A percentile compares a stretch with the other conserved stretches of the same genome.
Conservation (phyloP, 2,113 vertebrate species). For the Colius striatus region DNA sequence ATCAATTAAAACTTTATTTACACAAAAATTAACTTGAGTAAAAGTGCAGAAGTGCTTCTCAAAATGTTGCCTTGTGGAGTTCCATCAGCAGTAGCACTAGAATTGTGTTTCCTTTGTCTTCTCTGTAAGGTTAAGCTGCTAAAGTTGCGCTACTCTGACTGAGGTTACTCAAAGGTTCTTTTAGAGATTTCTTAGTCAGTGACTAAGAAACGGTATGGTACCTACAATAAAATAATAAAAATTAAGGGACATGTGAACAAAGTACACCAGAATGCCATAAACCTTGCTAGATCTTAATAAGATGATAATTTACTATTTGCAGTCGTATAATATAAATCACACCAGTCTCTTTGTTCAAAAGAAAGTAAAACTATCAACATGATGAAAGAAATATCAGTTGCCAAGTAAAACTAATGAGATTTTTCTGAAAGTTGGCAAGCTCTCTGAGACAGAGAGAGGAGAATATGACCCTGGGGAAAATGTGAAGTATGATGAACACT, state of each 20-base stretch:
- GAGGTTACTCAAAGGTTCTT: not conserved
- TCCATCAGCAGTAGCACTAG: not conserved
- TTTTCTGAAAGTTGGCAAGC: not conserved
- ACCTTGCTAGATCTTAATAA: not conserved
- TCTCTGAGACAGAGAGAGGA: not conserved
- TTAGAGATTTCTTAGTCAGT: not conserved
- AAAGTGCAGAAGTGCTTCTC: not conserved
- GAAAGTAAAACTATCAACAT: not conserved
- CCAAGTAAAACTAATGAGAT: constrained; percentile 7
- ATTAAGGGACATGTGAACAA: not conserved
- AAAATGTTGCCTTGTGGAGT: not conserved
- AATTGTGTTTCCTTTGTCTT: not conserved
- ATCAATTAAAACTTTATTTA: constrained; percentile 23
- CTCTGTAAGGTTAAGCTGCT: not conserved
- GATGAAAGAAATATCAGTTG: constrained; percentile 21
- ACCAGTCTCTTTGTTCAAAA: not conserved
- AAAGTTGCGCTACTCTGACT: not conserved
- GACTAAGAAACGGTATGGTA: not conserved
- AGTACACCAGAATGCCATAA: not conserved
- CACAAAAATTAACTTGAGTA: constrained; percentile 11
- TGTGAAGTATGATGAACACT: not conserved
- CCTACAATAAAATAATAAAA: not conserved
- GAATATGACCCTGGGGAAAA: constrained; percentile 10
- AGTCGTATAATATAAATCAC: not conserved
- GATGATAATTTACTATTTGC: constrained; percentile 13